Conservation (phyloP, 2,888 invertebrate genomes). For the Aproaerema taeniolella region DNA sequence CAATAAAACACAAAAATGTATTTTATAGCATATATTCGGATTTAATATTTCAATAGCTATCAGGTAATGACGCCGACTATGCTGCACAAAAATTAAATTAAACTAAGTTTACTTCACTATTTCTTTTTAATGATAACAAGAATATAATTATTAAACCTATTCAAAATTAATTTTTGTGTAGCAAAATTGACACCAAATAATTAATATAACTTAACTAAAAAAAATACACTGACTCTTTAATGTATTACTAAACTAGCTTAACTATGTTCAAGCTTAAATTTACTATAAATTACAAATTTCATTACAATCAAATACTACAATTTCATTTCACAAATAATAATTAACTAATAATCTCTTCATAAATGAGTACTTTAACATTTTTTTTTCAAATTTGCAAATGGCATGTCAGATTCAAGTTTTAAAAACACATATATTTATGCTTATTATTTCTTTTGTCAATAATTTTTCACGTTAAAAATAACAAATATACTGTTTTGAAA, state of each 20-base stretch:
- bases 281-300: slow-evolving; percentile 71
- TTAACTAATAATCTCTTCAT: slow-evolving; percentile 57
- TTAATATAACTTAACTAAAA: slow-evolving; percentile 71
- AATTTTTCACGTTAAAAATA: no score
- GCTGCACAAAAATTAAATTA: no score
- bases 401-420: slow-evolving; percentile 1
- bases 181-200: no score
- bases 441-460: not conserved
- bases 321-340: slow-evolving; percentile 42
- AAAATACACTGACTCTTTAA: slow-evolving; percentile 70
- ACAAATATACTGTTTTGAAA: no score
- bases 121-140: no score
- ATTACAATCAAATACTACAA: slow-evolving; percentile 56
- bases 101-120: no score
- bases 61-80: no score
- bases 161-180: no score
- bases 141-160: no score
- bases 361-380: slow-evolving; percentile 18
- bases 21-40: slow-evolving; percentile 76
- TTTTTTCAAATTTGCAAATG: slow-evolving; percentile 9
- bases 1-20: slow-evolving; percentile 51
- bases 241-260: slow-evolving; percentile 58
- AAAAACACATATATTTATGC: not conserved
- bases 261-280: slow-evolving; percentile 69
- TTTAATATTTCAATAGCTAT: slow-evolving; percentile 75